Base-by-base conservation (phyloP, 2,888 invertebrate genomes). In the Celastrina argiolus region DNA sequence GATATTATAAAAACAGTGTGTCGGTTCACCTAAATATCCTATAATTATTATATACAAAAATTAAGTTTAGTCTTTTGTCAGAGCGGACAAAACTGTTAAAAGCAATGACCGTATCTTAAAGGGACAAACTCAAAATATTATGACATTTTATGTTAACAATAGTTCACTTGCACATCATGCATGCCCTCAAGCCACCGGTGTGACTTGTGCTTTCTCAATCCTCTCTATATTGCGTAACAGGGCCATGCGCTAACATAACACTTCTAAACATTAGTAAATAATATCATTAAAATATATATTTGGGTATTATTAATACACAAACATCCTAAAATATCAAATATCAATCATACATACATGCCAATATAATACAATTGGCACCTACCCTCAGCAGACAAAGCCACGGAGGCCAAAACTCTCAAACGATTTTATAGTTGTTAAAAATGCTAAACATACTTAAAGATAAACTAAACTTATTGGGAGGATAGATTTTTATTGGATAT, bases 1-100 rank as follows among this genome's bases (percentile, higher is more conserved):
- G 81, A 88, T 90, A 90, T 88, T 87, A 88, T 91, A 90, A 88
- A 91, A 91, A 91, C 88, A 85, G 87, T 87, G 83, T 85, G 81
- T 87, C 81, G 79, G 82, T 86, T 87, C 87, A 88, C 75, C 80
- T 85, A 83, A 77, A 74, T 82, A 83, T 75, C 88, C 89, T 87
- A 88, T 71, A 76, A 81, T 81, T 87, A 87, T 80, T 89, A 88
- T 89, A 79, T 88, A 90, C 88, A 90, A 85, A 51, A 84, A 86
- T 88, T 83, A 88, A 87, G 84, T 88, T 82, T 84, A 85, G 87
- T 88, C 83, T 87, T 88, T 87, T 83, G 84, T 85, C 87, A 82
- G 81, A 84, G 85, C 83, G 79, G 82, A 84, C 84, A 84, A 79
- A 81, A 81, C 76, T 74, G 42, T 77, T 79, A 80, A 80, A 82